Evolutionary conservation across 2,888 invertebrate genomes (phyloP).

Genomic region (Rhodophaea formosa): DNA sequence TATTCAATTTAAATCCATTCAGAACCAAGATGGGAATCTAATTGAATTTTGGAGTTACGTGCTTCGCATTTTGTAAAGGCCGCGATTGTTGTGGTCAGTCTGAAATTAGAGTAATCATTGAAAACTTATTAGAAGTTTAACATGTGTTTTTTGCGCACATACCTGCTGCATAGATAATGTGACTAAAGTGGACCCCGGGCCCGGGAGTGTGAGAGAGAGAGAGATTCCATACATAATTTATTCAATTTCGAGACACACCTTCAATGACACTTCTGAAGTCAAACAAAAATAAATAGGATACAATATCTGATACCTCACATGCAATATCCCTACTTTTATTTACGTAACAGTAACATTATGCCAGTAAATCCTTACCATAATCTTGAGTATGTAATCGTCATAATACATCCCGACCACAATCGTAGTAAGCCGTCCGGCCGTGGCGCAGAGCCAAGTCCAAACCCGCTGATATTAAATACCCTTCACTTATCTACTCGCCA

Average conservation of each 20-base stretch:
- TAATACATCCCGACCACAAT: slow-evolving; percentile 26
- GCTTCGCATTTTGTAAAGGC: slow-evolving; percentile 25
- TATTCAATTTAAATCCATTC: slow-evolving; percentile 58
- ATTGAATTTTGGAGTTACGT: slow-evolving; percentile 36
- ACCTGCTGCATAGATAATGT: too few relatives aligned
- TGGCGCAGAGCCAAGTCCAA: slow-evolving; percentile 54
- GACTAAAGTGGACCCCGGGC: too few relatives aligned
- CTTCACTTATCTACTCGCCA: slow-evolving; percentile 62
- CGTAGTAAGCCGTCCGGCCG: slow-evolving; percentile 36
- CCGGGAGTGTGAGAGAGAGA: too few relatives aligned
- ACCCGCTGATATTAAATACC: slow-evolving; percentile 63
- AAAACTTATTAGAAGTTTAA: neutral
- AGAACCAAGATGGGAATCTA: slow-evolving; percentile 34
- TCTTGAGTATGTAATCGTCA: slow-evolving; percentile 3
- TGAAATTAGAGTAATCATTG: neutral
- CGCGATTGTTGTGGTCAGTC: neutral
- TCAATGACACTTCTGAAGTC: too few relatives aligned
- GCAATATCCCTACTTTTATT: neutral
- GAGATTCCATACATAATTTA: too few relatives aligned
- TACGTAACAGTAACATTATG: neutral
- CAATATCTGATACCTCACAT: too few relatives aligned
- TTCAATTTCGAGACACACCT: too few relatives aligned
- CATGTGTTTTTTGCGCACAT: too few relatives aligned
- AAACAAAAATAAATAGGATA: too few relatives aligned
- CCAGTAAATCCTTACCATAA: neutral